Evolutionary conservation across 2,888 invertebrate species (phyloP), one percentile per base, ranked within the genome.

Genomic region (Agonopterix subpropinquella): DNA sequence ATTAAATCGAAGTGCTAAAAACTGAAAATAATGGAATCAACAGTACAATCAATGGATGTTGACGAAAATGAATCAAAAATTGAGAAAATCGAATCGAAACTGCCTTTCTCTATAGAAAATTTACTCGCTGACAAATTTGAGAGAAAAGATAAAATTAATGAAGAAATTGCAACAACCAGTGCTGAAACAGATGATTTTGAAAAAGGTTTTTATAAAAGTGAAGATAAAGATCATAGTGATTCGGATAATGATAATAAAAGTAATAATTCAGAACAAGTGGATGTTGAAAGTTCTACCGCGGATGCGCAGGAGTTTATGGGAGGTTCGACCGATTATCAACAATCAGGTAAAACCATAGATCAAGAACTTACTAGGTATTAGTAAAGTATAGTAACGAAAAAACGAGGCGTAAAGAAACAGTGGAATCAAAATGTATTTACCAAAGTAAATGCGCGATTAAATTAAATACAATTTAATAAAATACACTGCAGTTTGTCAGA

Each of bases 31-130:
- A 42, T 37, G 41, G 50, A 49, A 46, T 28, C 28, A 5, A 50
- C 56, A 3, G 62, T 58, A 47, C 47, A 61, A 11, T 49, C 56
- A 44, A 80, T 79, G 70, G 77, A 80, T 2, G 52, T 69, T 0
- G 73, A 77, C n/a, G 71, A 71, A 53, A 54, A 37, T 8, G 28
- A 60, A 48, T 52, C 54, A 43, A 80, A 75, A 69, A 51, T 52
- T 2, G 78, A 77, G 45, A 84, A 69, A 67, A 53, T 45, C 0
- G 86, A 85, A 51, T 53, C 64, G 0, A 84, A 80, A 62, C 54
- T 87, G 8, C 68, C 86, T 0, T 88, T 88, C 63, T 88, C 87
- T 0, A 88, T 88, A 44, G 87, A 87, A 39, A 87, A 66, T 59
- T 67, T 88, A 45, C 58, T 88, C 2, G 81, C 87, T 1, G 77